phyloP scores from a whole-genome alignment of 2,797 vertebrate species.

The Argya squamiceps region DNA sequence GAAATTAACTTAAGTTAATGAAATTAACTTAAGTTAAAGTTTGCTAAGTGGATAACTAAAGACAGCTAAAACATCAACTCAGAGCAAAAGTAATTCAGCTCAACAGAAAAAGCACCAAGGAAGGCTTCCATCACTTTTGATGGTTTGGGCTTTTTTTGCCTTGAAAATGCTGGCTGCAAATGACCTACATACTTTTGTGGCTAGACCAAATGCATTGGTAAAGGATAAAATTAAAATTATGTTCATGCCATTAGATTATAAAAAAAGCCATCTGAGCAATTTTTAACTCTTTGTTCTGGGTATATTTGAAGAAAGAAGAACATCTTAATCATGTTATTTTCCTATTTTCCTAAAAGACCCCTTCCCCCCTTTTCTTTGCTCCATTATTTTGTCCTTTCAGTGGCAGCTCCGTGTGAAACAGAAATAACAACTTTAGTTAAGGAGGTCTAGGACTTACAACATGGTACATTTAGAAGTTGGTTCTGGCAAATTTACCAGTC shows the following conservation, averaged over 20 bases:
- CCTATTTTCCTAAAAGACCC: background rate
- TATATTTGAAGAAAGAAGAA: background rate
- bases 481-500: background rate
- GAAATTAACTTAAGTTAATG: background rate
- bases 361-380: background rate
- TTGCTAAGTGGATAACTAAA: background rate
- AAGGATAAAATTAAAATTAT: background rate
- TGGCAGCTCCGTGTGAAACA: background rate
- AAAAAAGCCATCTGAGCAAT: background rate
- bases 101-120: background rate
- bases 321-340: background rate
- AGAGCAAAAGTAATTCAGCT: background rate
- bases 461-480: background rate
- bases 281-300: background rate
- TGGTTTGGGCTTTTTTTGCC: background rate
- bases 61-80: background rate
- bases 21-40: background rate
- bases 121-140: background rate
- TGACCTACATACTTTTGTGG: background rate
- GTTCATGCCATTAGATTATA: background rate
- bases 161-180: background rate
- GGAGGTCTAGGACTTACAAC: background rate
- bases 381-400: background rate
- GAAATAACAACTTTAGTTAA: background rate
- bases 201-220: background rate